Conservation (phyloP, 2,797 vertebrate species). For the Gallinago solitaria region DNA sequence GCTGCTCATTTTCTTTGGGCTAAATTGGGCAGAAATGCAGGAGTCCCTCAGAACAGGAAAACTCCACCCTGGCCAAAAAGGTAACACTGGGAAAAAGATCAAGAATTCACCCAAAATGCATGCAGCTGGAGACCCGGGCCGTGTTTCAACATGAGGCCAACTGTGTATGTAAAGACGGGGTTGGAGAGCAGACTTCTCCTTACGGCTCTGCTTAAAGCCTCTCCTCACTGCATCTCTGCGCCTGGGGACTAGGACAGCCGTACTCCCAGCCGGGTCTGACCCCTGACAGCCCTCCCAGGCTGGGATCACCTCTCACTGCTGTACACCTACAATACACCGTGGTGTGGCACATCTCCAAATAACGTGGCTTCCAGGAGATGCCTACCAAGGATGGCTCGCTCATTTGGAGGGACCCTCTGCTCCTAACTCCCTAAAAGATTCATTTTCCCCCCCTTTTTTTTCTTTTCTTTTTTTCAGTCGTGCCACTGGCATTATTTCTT, state of each 20-base stretch:
- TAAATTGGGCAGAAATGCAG: constrained; percentile 35
- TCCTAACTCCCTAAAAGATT: not conserved
- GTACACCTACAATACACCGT: not conserved
- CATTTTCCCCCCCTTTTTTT: not conserved
- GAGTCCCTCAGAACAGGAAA: constrained; percentile 36
- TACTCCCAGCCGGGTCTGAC: not conserved
- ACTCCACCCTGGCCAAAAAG: constrained; percentile 49
- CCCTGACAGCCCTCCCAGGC: not conserved
- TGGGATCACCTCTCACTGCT: not conserved
- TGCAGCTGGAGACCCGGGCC: not conserved
- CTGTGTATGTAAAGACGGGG: not conserved
- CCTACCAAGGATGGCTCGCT: not conserved
- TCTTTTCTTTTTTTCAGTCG: not conserved
- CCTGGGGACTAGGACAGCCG: not conserved
- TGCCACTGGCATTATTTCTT: not conserved
- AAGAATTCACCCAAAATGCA: constrained; percentile 41
- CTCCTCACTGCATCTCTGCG: not conserved
- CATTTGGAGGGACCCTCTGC: not conserved
- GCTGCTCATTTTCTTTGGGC: constrained; percentile 52
- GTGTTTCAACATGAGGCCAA: not conserved
- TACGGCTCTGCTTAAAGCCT: not conserved
- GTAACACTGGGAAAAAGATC: constrained; percentile 41
- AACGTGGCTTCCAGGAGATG: not conserved
- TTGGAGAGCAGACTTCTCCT: not conserved
- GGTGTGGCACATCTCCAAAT: rapidly evolving